These are phyloP conservation scores for Lacanobia oleracea DNA, from an alignment of 2,888 invertebrate genomes.

Conservation along the genomic window DNA sequence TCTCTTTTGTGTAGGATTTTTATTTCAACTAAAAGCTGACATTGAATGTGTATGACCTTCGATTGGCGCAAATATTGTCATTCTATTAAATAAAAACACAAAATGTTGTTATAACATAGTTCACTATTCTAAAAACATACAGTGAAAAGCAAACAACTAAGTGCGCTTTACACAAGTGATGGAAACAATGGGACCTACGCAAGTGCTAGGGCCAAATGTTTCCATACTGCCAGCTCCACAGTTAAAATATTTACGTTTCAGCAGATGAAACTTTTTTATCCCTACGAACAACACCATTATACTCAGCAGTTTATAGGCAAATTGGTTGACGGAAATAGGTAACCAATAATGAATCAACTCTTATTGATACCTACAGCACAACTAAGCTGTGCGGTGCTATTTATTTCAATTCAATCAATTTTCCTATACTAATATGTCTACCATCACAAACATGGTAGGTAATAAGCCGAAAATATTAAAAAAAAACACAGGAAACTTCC, in stretches of 20 bases:
- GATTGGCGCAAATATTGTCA: constrained; percentile 33
- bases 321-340: constrained; percentile 25
- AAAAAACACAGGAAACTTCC: constrained; percentile 27
- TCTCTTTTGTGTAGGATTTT: constrained; percentile 3
- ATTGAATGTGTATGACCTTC: constrained; percentile 51
- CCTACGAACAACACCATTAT: constrained; percentile 4
- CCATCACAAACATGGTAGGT: not conserved
- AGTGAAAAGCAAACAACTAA: constrained; percentile 53
- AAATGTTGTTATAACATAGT: constrained; percentile 36
- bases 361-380: constrained; percentile 25
- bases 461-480: not conserved
- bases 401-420: constrained; percentile 7
- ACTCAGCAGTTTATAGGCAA: constrained; percentile 3
- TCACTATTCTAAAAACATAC: constrained; percentile 59
- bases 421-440: constrained; percentile 15
- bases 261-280: constrained; percentile 9
- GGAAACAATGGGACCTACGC: constrained; percentile 65
- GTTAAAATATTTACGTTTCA: constrained; percentile 46
- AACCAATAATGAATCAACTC: constrained; percentile 22
- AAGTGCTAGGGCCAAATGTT: constrained; percentile 70
- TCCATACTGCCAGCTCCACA: constrained; percentile 67
- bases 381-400: not conserved
- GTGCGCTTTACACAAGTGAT: constrained; percentile 75
- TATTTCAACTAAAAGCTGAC: constrained; percentile 50
- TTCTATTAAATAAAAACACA: constrained; percentile 37